Evolutionary conservation across 1,140 invertebrate genomes (phyloP).

Genomic region (Geopemphigus sp.): DNA sequence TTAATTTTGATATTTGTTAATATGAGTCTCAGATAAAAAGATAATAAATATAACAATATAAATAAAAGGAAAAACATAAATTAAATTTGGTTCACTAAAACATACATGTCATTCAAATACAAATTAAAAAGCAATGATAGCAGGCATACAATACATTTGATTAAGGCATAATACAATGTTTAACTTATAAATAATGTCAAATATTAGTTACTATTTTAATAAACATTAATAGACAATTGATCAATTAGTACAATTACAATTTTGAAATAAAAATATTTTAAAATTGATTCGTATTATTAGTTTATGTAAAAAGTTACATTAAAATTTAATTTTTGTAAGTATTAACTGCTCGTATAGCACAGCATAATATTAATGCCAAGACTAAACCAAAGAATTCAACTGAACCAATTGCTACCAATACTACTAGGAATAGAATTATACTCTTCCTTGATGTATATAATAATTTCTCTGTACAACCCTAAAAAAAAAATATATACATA

Average conservation of each 20-base stretch:
- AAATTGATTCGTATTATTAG: background rate
- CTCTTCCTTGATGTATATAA: slow-evolving; percentile 64
- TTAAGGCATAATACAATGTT: background rate
- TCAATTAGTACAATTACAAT: background rate
- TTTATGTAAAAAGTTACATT: background rate
- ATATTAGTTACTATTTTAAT: background rate
- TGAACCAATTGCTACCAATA: slow-evolving; percentile 65
- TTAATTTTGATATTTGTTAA: no score
- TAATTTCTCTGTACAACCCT: slow-evolving; percentile 74
- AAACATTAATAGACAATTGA: background rate
- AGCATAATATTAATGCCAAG: slow-evolving; percentile 75
- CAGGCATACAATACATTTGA: background rate
- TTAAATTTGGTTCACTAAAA: no score
- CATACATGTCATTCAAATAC: no score
- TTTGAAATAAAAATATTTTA: background rate
- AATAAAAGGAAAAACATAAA: background rate
- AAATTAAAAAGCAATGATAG: background rate
- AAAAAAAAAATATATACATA: slow-evolving; percentile 51
- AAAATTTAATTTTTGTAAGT: slow-evolving; percentile 50
- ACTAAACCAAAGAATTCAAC: slow-evolving; percentile 73
- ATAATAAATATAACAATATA: background rate
- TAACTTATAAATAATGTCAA: background rate
- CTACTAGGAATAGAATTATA: slow-evolving; percentile 64
- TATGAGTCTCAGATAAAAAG: background rate
- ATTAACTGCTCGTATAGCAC: slow-evolving; percentile 60